Conservation (phyloP, 2,888 invertebrate species). For the Torymus aiolomorphi region DNA sequence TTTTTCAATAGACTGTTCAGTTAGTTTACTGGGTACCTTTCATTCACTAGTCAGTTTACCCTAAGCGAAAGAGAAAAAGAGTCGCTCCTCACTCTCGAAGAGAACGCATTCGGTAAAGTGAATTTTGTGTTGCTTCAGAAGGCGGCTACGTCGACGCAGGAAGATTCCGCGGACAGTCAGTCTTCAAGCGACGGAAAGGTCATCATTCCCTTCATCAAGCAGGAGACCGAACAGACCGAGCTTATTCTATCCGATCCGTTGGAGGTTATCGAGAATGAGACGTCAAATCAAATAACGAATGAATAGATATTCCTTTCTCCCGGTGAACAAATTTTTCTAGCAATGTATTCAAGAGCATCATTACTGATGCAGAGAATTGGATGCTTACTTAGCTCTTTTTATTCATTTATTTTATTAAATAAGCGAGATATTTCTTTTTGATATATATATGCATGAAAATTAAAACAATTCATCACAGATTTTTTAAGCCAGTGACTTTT, state of each 20-base stretch:
- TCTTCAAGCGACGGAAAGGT: slow-evolving; percentile 86
- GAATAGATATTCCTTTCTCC: slow-evolving; percentile 64
- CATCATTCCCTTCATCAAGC: slow-evolving; percentile 84
- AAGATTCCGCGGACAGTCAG: slow-evolving; percentile 83
- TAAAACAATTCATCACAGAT: too few species aligned
- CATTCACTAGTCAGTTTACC: slow-evolving; percentile 49
- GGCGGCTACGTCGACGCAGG: slow-evolving; percentile 85
- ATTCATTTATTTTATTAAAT: too few species aligned
- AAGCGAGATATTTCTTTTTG: too few species aligned
- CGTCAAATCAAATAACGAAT: slow-evolving; percentile 69
- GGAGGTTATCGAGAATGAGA: slow-evolving; percentile 68
- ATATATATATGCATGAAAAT: too few species aligned
- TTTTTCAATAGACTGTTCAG: slow-evolving; percentile 49
- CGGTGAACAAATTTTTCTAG: slow-evolving; percentile 56
- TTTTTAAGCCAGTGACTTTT: too few species aligned
- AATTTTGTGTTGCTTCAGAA: slow-evolving; percentile 76
- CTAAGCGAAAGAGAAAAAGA: slow-evolving; percentile 39
- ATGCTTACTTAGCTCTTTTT: too few species aligned
- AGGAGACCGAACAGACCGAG: slow-evolving; percentile 77
- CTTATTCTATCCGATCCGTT: slow-evolving; percentile 69
- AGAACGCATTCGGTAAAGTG: slow-evolving; percentile 38
- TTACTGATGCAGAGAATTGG: neutral
- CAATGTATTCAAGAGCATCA: slow-evolving; percentile 36
- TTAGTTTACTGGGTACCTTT: slow-evolving; percentile 54
- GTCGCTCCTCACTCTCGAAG: slow-evolving; percentile 12